Evolutionary conservation across 2,888 invertebrate genomes (phyloP).

Genomic region (Oscheius sp.): DNA sequence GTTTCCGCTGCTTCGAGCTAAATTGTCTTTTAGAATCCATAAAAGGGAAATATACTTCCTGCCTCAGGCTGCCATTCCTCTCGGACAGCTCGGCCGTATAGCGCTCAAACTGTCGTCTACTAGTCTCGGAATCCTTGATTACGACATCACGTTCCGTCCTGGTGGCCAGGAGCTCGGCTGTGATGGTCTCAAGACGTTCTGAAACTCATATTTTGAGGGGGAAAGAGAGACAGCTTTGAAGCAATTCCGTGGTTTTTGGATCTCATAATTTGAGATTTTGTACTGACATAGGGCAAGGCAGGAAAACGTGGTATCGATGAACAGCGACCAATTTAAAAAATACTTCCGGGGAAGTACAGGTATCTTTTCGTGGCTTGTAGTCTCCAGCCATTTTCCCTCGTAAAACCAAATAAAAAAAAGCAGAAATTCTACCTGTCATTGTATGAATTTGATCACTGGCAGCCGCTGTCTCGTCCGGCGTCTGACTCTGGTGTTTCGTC

Average conservation of each 20-base stretch:
- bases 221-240: not conserved
- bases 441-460: slow-evolving; percentile 15
- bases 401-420: not conserved
- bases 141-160: slow-evolving; percentile 42
- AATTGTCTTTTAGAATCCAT: too few species aligned
- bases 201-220: not conserved
- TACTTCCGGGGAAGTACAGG: too few species aligned
- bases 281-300: too few species aligned
- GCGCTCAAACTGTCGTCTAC: slow-evolving; percentile 26
- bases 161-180: slow-evolving; percentile 2
- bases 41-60: not conserved
- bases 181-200: slow-evolving; percentile 24
- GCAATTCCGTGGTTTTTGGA: not conserved
- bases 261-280: too few species aligned
- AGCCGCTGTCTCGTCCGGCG: not conserved
- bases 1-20: slow-evolving; percentile 9
- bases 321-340: too few species aligned
- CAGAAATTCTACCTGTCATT: not conserved
- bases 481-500: slow-evolving; percentile 35
- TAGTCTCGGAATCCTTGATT: slow-evolving; percentile 39
- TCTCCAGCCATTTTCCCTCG: too few species aligned
- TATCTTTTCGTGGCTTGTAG: too few species aligned
- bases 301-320: too few species aligned
- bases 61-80: slow-evolving; percentile 8
- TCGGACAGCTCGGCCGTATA: slow-evolving; percentile 27